These are phyloP conservation scores for Panorpa germanica DNA, from an alignment of 2,888 invertebrate species.

Conservation along the genomic window DNA sequence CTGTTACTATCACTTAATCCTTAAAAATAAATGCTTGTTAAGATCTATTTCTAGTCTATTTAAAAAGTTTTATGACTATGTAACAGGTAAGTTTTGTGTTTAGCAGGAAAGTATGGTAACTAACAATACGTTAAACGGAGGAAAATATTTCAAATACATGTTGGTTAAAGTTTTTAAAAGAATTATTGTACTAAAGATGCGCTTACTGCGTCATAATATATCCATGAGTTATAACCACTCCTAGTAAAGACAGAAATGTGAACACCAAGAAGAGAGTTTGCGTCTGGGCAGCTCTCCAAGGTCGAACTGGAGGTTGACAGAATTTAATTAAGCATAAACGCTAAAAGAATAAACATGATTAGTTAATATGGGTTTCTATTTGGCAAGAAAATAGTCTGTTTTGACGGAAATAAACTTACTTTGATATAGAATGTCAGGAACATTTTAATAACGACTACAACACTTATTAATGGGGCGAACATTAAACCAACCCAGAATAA, in stretches of 20 bases:
- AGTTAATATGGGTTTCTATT: background rate
- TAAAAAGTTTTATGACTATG: no score
- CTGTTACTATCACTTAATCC: no score
- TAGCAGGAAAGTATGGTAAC: no score
- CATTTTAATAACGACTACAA: constrained; percentile 45
- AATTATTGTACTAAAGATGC: constrained; percentile 2
- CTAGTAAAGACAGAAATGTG: constrained; percentile 41
- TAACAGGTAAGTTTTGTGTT: no score
- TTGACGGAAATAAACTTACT: background rate
- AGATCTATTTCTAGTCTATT: no score
- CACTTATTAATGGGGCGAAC: constrained; percentile 48
- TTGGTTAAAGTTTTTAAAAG: no score
- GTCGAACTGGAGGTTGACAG: constrained; percentile 44
- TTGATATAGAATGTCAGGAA: constrained; percentile 46
- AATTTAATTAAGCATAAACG: constrained; percentile 23
- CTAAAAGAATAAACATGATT: constrained; percentile 2
- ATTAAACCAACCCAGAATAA: constrained; percentile 58
- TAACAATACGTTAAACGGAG: no score
- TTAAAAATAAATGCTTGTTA: no score
- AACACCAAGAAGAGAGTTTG: constrained; percentile 54
- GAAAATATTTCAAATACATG: no score
- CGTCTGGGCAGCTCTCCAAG: constrained; percentile 43
- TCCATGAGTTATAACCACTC: constrained; percentile 37
- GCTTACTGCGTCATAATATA: constrained; percentile 42
- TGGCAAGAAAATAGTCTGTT: background rate